Percentiles rank a stretch among this genome's conserved stretches.
Evolutionary conservation across 1,140 invertebrate species (phyloP).

Genomic region (Globodera rostochiensis): DNA sequence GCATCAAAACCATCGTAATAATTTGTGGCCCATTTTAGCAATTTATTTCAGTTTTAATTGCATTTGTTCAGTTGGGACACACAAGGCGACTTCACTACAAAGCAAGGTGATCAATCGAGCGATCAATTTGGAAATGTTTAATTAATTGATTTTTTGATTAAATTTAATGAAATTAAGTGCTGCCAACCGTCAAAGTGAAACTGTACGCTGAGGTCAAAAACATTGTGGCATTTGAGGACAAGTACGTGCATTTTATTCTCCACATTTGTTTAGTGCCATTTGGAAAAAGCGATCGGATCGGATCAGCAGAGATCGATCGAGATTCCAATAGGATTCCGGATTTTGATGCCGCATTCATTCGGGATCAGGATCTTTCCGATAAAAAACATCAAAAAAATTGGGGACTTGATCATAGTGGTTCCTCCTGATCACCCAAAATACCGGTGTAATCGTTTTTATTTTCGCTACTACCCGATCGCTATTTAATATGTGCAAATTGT

Average conservation of each 20-base stretch:
- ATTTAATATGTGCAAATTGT: too few relatives aligned
- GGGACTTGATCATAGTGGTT: too few relatives aligned
- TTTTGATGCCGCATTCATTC: too few relatives aligned
- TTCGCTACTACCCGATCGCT: too few relatives aligned
- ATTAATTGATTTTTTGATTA: too few relatives aligned
- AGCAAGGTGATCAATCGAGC: slow-evolving; percentile 70
- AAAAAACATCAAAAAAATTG: too few relatives aligned
- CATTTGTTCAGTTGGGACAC: slow-evolving; percentile 68
- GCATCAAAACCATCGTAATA: slow-evolving; percentile 82
- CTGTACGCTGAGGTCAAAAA: slow-evolving; percentile 88
- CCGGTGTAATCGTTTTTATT: too few relatives aligned
- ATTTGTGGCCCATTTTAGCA: slow-evolving; percentile 12
- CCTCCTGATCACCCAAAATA: too few relatives aligned
- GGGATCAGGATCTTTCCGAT: too few relatives aligned
- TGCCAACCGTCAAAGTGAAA: slow-evolving; percentile 92
- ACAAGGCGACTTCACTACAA: slow-evolving; percentile 97
- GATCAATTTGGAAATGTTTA: neutral
- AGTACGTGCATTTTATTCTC: slow-evolving; percentile 66
- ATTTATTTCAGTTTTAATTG: slow-evolving; percentile 22
- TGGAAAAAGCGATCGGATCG: too few relatives aligned
- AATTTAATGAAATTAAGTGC: slow-evolving; percentile 68
- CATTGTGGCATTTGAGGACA: slow-evolving; percentile 95
- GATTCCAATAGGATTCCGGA: neutral
- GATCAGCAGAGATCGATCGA: neutral
- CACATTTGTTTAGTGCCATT: too few relatives aligned